phyloP scores from a whole-genome alignment of 1,140 invertebrate species.

The Drosophila watanabei region DNA sequence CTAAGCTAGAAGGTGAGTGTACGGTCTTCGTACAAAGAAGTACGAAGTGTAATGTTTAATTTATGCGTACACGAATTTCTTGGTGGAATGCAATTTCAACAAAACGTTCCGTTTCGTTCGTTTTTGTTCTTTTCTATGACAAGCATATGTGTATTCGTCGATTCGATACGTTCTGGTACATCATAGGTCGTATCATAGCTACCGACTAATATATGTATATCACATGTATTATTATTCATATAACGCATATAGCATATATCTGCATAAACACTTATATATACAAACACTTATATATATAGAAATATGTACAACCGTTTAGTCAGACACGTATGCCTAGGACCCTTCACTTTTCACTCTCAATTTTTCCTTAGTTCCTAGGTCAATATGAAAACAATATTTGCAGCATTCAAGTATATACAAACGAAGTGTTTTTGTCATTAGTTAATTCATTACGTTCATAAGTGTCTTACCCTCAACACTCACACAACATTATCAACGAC shows the following conservation, averaged over 20 bases:
- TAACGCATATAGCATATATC: conserved; percentile 45
- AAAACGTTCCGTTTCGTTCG: conserved; percentile 24
- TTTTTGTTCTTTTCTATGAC: conserved; percentile 43
- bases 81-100: conserved; percentile 42
- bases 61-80: conserved; percentile 12
- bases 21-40: neutral
- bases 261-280: conserved; percentile 42
- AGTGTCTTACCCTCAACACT: conserved; percentile 69
- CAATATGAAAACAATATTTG: conserved; percentile 53
- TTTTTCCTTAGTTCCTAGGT: conserved; percentile 60
- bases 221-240: conserved; percentile 63
- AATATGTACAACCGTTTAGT: conserved; percentile 38
- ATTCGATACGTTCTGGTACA: conserved; percentile 14
- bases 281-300: conserved; percentile 38
- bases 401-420: conserved; percentile 17
- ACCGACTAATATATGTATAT: conserved; percentile 50
- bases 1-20: conserved; percentile 37
- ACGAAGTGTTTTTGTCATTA: conserved; percentile 64
- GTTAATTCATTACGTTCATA: conserved; percentile 67
- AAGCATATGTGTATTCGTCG: conserved; percentile 32
- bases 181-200: conserved; percentile 7
- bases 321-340: conserved; percentile 28
- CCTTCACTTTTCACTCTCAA: conserved; percentile 12
- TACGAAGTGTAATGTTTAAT: conserved; percentile 24
- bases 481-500: conserved; percentile 71